Evolutionary conservation across 2,797 vertebrate species (phyloP), one percentile per base, ranked within the genome.

Genomic region (Limnodromus scolopaceus): DNA sequence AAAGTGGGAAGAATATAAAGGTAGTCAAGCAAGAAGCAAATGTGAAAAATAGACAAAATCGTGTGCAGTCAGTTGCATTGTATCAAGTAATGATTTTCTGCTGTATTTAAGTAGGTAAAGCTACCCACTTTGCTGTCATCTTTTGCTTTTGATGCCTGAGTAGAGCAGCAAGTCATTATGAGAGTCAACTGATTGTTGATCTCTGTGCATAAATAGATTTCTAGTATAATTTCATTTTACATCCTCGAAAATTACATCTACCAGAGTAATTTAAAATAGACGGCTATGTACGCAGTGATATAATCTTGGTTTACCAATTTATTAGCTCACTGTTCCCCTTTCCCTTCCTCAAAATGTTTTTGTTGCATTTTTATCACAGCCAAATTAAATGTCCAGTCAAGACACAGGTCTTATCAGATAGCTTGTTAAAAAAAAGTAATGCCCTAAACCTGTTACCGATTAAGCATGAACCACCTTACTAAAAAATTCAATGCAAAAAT

Each of bases 401-500:
- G 71, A 83, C 25, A 45, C 0, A 30, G 16, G 48, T 48, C 54
- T 78, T 93, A 63, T 71, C 75, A 77, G 39, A 66, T 19, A 54
- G 4, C 27, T 61, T 89, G 22, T 69, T 91, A 70, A 76, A 89
- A 64, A 88, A 64, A 41, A 61, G 58, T 13, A 46, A 46, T 23
- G 46, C 13, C 13, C n/a, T 55, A 65, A 61, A 60, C 41, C 30
- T 78, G 36, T 32, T 55, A 75, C 15, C 43, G 36, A 81, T 77
- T 49, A 82, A 66, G 30, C 66, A 58, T 41, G 77, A 87, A 80
- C 61, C 9, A 66, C 32, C 87, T 88, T 64, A 58, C 43, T 45
- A 70, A 94, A 92, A 96, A 87, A 89, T 63, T 55, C 32, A 93
- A 65, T 6, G 72, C 27, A 92, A 72, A 92, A 89, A 91, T 89